phyloP scores from a whole-genome alignment of 2,888 invertebrate genomes.

The Tenthredo notha region DNA sequence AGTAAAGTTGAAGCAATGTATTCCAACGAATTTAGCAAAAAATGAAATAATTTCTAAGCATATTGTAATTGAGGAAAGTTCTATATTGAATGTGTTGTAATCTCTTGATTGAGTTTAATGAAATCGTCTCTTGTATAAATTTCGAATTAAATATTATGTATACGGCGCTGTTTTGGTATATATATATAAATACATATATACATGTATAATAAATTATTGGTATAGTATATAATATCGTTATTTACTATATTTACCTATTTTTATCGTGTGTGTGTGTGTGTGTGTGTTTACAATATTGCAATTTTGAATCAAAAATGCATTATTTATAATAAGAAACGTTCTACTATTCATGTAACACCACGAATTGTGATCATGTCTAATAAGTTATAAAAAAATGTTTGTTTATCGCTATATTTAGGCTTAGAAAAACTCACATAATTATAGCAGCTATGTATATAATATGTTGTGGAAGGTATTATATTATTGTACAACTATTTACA shows the following conservation, averaged over 20 bases:
- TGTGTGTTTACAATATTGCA: not conserved
- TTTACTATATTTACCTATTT: conserved; percentile 10
- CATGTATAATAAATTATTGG: conserved; percentile 10
- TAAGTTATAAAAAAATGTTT: not conserved
- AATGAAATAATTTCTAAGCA: not conserved
- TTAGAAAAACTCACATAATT: not conserved
- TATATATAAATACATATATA: not conserved
- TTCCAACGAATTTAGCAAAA: not conserved
- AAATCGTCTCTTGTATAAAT: conserved; percentile 10
- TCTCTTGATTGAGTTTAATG: not conserved
- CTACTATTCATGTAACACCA: not conserved
- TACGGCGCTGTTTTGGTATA: conserved; percentile 17
- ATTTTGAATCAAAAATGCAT: not conserved
- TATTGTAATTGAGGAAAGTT: not conserved
- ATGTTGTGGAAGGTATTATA: not conserved
- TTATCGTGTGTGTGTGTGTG: not conserved
- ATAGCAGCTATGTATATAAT: not conserved
- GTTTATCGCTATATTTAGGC: not conserved
- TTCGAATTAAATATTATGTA: conserved; percentile 6
- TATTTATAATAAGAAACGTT: not conserved
- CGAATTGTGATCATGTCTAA: conserved; percentile 9
- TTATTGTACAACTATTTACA: conserved; percentile 4
- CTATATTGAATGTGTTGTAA: not conserved
- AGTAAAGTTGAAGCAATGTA: not conserved
- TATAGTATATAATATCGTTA: not conserved